phyloP scores from a whole-genome alignment of 2,888 invertebrate species.

The Aelia acuminata region DNA sequence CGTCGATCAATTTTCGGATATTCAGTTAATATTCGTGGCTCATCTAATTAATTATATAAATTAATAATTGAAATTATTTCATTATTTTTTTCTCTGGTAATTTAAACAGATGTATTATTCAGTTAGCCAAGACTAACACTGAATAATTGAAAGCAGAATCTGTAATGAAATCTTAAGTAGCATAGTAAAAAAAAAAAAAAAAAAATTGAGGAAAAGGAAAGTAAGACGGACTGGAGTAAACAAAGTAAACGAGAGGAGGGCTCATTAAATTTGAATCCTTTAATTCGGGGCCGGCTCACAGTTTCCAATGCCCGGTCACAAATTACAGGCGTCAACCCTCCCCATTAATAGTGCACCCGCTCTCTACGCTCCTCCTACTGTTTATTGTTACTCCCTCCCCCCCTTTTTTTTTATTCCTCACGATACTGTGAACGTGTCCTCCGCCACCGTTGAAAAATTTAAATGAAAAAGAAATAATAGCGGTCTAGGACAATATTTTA shows the following conservation, averaged over 20 bases:
- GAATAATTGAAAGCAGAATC: no score
- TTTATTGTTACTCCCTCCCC: background rate
- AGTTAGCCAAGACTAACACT: no score
- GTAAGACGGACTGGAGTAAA: background rate
- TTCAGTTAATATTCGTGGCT: no score
- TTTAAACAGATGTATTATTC: no score
- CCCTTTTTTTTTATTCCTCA: background rate
- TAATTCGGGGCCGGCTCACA: background rate
- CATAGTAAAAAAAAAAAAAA: background rate
- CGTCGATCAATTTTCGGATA: no score
- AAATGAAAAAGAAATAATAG: conserved; percentile 38
- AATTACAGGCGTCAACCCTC: background rate
- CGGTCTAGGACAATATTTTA: conserved; percentile 6
- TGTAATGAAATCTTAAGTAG: no score
- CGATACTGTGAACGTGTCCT: background rate
- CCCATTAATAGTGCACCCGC: background rate
- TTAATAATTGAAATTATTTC: background rate
- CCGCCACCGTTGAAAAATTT: background rate
- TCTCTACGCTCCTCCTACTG: background rate
- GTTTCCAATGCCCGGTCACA: background rate
- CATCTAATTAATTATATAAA: no score
- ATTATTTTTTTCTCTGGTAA: no score
- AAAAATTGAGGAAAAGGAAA: no score
- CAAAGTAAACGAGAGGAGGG: background rate
- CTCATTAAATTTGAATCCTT: conserved; percentile 36